These are phyloP conservation scores for Hesperophylax magnus DNA, from an alignment of 1,140 invertebrate genomes.

Conservation along the genomic window DNA sequence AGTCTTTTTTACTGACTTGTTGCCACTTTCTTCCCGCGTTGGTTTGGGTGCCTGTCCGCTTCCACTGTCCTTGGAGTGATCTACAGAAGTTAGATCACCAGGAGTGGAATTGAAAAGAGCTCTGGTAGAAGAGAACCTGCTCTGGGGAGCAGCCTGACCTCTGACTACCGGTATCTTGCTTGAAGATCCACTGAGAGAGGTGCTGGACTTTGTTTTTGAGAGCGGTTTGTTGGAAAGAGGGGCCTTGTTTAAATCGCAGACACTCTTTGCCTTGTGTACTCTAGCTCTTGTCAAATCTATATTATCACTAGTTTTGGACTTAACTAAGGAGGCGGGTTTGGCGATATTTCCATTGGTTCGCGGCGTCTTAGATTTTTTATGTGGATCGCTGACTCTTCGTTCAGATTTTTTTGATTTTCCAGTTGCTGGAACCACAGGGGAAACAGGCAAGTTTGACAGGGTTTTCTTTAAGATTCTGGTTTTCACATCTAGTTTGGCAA, in stretches of 20 bases:
- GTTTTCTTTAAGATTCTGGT: slow-evolving; percentile 70
- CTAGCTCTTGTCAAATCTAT: slow-evolving; percentile 62
- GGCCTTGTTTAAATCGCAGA: slow-evolving; percentile 71
- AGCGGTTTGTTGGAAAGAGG: slow-evolving; percentile 57
- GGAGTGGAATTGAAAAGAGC: slow-evolving; percentile 71
- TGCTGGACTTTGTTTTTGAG: slow-evolving; percentile 68
- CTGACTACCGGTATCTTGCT: slow-evolving; percentile 73
- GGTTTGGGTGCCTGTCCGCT: slow-evolving; percentile 62
- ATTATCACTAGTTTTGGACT: slow-evolving; percentile 55
- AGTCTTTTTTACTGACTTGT: slow-evolving; percentile 66
- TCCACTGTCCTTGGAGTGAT: slow-evolving; percentile 70
- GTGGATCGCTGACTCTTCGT: slow-evolving; percentile 64
- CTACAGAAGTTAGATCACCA: slow-evolving; percentile 70
- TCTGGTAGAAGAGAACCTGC: slow-evolving; percentile 67
- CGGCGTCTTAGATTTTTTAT: slow-evolving; percentile 58
- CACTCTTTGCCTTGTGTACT: slow-evolving; percentile 72
- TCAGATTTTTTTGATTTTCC: slow-evolving; percentile 63
- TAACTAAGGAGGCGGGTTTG: slow-evolving; percentile 44
- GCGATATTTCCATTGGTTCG: background rate
- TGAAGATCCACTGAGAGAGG: slow-evolving; percentile 71
- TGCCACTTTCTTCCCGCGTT: slow-evolving; percentile 62
- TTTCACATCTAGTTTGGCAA: slow-evolving; percentile 69
- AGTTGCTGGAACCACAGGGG: slow-evolving; percentile 64
- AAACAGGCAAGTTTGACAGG: slow-evolving; percentile 68
- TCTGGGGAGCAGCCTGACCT: slow-evolving; percentile 63